Conservation (phyloP, 2,888 invertebrate species). For the Cephus pulcher region DNA sequence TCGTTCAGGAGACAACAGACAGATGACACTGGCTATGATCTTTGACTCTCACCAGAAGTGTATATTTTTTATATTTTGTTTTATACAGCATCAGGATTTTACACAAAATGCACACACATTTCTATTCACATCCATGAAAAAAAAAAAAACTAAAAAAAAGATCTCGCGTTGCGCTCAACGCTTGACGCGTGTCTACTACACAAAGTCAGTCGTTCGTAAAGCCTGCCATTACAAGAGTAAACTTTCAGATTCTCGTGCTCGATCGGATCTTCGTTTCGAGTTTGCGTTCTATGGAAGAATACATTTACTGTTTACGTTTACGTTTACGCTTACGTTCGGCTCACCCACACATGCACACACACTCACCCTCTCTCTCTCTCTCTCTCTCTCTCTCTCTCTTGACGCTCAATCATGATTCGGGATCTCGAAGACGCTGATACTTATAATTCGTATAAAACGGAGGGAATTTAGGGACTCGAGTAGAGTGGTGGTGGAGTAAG, state of each 20-base stretch:
- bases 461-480: neutral
- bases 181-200: neutral
- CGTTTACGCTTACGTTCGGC: conserved; percentile 13
- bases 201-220: neutral
- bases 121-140: neutral
- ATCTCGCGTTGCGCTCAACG: neutral
- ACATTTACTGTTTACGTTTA: neutral
- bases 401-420: conserved; percentile 12
- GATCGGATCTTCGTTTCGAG: too few relatives aligned
- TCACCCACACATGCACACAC: conserved; percentile 14
- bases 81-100: conserved; percentile 19
- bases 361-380: conserved; percentile 10
- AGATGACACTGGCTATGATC: too few relatives aligned
- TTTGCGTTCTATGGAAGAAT: neutral
- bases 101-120: conserved; percentile 2
- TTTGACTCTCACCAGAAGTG: conserved; percentile 16
- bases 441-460: conserved; percentile 2
- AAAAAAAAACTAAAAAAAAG: neutral
- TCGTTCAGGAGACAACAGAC: too few relatives aligned
- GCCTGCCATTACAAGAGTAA: neutral
- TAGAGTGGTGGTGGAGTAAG: too few relatives aligned
- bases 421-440: conserved; percentile 57
- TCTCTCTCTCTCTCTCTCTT: neutral
- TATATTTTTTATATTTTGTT: conserved; percentile 23
- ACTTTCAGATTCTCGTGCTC: conserved; percentile 4